Percentiles rank a stretch among this genome's conserved stretches.
Evolutionary conservation across 1,140 invertebrate species (phyloP).

Genomic region (Drosophila chauvacae): DNA sequence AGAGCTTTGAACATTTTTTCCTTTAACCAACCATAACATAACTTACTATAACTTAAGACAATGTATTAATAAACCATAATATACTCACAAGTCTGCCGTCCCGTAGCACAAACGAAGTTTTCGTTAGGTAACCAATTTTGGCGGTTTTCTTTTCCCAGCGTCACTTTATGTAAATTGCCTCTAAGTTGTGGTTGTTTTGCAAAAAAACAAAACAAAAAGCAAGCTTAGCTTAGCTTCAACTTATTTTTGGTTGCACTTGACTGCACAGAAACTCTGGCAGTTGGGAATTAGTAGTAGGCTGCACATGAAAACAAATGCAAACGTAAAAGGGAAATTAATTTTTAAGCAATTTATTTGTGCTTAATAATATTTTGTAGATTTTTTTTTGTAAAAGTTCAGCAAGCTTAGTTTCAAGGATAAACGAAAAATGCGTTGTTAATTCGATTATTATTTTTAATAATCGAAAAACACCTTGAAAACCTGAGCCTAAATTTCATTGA

Average conservation of each 20-base stretch:
- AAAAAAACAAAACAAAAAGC: conserved; percentile 16
- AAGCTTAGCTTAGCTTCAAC: conserved; percentile 9
- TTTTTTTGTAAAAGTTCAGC: conserved; percentile 7
- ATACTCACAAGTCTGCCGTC: conserved; percentile 76
- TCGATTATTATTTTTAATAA: neutral
- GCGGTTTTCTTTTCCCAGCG: conserved; percentile 59
- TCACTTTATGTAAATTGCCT: conserved; percentile 36
- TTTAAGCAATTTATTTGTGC: neutral
- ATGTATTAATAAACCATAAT: conserved; percentile 7
- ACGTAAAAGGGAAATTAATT: conserved; percentile 13
- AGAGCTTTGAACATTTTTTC: neutral
- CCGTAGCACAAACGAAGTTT: conserved; percentile 81
- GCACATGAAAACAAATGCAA: conserved; percentile 10
- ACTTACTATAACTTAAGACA: neutral
- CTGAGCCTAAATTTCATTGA: neutral
- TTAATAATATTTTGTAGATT: neutral
- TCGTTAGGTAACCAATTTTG: conserved; percentile 84
- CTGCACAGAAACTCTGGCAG: conserved; percentile 42
- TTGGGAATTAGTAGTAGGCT: conserved; percentile 2
- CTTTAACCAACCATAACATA: neutral
- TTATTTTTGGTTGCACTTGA: conserved; percentile 41
- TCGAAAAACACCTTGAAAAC: neutral
- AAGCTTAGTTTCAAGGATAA: neutral
- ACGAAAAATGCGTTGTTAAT: neutral
- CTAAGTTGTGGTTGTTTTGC: conserved; percentile 30